A percentile compares a stretch with the other conserved stretches of the same genome.
These are phyloP conservation scores for Motacilla alba DNA, from an alignment of 2,113 vertebrate genomes.

Conservation along the genomic window DNA sequence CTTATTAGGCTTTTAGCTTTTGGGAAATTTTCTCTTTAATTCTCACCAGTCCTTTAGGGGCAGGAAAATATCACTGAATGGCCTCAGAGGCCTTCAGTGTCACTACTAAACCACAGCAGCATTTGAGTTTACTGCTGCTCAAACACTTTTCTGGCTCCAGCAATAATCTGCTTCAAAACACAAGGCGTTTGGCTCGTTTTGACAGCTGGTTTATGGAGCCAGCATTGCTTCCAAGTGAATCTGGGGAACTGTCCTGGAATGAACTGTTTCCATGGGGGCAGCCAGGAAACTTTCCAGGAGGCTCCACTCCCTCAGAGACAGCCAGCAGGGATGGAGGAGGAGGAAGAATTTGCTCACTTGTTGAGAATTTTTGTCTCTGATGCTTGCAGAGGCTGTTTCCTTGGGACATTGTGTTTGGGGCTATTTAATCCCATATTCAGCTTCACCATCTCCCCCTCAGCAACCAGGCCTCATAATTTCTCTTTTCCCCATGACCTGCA, in stretches of 20 bases:
- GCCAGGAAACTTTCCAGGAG: constrained; percentile 26
- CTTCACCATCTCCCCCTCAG: not conserved
- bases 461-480: not conserved
- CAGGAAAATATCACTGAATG: not conserved
- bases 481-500: not conserved
- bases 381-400: not conserved
- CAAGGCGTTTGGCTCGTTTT: not conserved
- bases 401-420: not conserved
- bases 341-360: constrained; percentile 18
- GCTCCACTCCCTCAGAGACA: not conserved
- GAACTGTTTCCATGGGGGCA: constrained; percentile 28
- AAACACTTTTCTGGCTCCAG: not conserved
- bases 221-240: not conserved
- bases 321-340: not conserved
- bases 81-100: not conserved
- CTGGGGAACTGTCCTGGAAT: constrained; percentile 9
- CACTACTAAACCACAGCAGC: not conserved
- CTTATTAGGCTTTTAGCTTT: not conserved
- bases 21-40: not conserved
- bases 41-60: not conserved
- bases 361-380: not conserved
- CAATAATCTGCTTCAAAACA: not conserved
- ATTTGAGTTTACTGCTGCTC: not conserved
- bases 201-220: not conserved
- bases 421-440: not conserved